Evolutionary conservation across 2,888 invertebrate genomes (phyloP).

Genomic region (Acanthosepion lycidas): DNA sequence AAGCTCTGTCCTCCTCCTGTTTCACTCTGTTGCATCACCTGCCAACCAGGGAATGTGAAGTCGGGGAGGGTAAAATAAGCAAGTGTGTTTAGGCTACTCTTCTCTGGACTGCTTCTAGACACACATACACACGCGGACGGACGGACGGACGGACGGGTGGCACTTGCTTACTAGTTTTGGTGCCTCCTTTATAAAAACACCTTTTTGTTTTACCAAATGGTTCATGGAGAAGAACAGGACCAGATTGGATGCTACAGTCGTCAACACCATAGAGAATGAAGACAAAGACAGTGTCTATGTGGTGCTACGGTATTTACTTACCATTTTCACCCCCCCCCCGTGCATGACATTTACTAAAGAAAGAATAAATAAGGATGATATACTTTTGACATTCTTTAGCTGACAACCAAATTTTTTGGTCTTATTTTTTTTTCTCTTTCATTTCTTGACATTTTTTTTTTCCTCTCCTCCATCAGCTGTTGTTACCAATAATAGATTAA

Average conservation of each 20-base stretch:
- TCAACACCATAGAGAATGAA: conserved; percentile 35
- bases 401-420: too few relatives aligned
- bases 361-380: not conserved
- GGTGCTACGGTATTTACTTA: conserved; percentile 39
- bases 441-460: too few relatives aligned
- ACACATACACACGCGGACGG: not conserved
- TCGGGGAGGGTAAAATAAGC: not conserved
- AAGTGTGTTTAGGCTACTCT: not conserved
- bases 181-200: conserved; percentile 16
- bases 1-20: not conserved
- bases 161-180: not conserved
- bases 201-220: not conserved
- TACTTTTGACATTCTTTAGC: too few relatives aligned
- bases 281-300: conserved; percentile 38
- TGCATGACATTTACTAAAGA: not conserved
- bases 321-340: not conserved
- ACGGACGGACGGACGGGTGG: not conserved
- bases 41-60: not conserved
- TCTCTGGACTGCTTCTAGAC: too few relatives aligned
- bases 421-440: too few relatives aligned
- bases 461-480: not conserved
- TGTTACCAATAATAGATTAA: not conserved
- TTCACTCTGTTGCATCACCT: not conserved
- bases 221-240: not conserved
- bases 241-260: not conserved